Percentiles rank a stretch among this genome's conserved stretches.
These are phyloP conservation scores for Dilophus febrilis DNA, from an alignment of 2,888 invertebrate species.

Conservation along the genomic window DNA sequence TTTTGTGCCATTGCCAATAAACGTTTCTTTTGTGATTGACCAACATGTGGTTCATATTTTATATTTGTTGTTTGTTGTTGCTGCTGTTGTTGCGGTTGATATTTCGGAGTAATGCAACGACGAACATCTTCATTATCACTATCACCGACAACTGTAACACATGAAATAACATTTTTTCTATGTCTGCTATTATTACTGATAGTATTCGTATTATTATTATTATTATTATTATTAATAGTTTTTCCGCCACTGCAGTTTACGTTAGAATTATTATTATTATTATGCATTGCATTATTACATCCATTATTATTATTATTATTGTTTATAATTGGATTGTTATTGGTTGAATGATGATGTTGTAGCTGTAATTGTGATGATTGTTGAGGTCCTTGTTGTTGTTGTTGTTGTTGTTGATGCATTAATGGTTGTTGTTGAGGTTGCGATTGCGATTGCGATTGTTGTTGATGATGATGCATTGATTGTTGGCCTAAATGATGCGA, in stretches of 20 bases:
- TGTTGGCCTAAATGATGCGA: not conserved
- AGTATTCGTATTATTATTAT: conserved; percentile 3
- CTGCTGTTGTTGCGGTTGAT: conserved; percentile 15
- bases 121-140: conserved; percentile 53
- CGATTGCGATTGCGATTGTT: conserved; percentile 13
- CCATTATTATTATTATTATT: conserved; percentile 8
- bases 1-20: conserved; percentile 73
- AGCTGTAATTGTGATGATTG: conserved; percentile 12
- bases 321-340: too few relatives aligned
- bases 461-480: conserved; percentile 7
- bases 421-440: conserved; percentile 7
- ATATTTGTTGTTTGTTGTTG: conserved; percentile 20
- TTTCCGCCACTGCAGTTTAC: conserved; percentile 4
- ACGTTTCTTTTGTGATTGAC: conserved; percentile 77
- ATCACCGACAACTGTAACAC: conserved; percentile 61
- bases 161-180: conserved; percentile 59
- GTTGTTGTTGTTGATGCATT: conserved; percentile 8
- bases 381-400: conserved; percentile 10
- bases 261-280: conserved; percentile 7
- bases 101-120: conserved; percentile 23
- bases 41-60: conserved; percentile 32
- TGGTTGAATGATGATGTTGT: too few relatives aligned
- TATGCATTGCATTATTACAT: too few relatives aligned
- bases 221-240: conserved; percentile 2
- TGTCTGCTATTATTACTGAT: conserved; percentile 20